phyloP scores from a whole-genome alignment of 2,113 vertebrate genomes.

The Delphinapterus leucas region DNA sequence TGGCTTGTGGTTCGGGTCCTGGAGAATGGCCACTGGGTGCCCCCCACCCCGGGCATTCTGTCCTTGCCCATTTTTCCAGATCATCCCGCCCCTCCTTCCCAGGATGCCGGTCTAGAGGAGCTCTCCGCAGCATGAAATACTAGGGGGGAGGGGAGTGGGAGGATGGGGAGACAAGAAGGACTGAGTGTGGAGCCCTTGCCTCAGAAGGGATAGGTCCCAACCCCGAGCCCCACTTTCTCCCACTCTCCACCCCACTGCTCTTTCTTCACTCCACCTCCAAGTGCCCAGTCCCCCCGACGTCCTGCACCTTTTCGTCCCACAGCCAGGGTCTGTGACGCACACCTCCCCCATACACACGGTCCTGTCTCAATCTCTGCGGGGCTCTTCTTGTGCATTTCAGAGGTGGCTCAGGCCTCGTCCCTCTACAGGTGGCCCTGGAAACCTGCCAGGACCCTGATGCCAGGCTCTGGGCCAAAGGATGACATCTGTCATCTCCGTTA shows the following conservation, averaged over 20 bases:
- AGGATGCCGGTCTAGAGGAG: neutral
- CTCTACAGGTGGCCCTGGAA: neutral
- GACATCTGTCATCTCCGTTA: neutral
- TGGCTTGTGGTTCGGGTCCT: too few relatives aligned
- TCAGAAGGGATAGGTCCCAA: neutral
- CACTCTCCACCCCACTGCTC: rapidly evolving
- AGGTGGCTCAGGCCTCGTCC: too few relatives aligned
- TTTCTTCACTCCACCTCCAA: neutral
- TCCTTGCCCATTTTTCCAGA: neutral
- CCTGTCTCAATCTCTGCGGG: neutral
- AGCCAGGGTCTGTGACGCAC: neutral
- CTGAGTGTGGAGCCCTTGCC: neutral
- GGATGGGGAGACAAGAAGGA: neutral
- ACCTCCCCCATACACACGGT: rapidly evolving
- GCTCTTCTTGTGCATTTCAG: neutral
- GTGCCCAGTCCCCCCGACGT: rapidly evolving
- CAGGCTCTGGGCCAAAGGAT: neutral
- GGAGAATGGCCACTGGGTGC: neutral
- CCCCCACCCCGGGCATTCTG: rapidly evolving
- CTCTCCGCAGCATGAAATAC: neutral
- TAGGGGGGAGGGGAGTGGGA: too few relatives aligned
- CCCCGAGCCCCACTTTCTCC: neutral
- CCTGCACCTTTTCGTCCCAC: neutral
- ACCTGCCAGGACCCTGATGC: neutral
- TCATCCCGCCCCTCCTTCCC: neutral